phyloP scores from a whole-genome alignment of 2,888 invertebrate species.

The Apodemia duryi region DNA sequence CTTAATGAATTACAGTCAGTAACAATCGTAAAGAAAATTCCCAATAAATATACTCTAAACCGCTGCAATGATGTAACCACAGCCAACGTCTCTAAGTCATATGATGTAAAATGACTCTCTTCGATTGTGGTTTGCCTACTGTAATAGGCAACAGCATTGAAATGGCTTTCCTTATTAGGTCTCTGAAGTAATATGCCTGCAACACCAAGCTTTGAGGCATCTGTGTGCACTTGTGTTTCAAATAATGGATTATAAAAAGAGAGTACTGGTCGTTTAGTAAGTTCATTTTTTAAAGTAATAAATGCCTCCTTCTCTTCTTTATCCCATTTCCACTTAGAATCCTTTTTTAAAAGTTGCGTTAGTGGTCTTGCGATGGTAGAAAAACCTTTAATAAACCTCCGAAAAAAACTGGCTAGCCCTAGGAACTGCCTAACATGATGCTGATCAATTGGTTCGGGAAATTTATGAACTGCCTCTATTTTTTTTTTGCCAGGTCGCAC shows the following conservation, averaged over 20 bases:
- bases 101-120: neutral
- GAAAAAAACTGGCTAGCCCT: neutral
- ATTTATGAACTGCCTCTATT: no score
- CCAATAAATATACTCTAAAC: neutral
- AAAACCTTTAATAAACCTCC: neutral
- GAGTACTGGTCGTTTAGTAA: neutral
- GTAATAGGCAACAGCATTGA: neutral
- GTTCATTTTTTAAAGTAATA: neutral
- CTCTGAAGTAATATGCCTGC: neutral
- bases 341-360: neutral
- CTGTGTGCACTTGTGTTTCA: neutral
- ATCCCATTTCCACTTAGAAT: neutral
- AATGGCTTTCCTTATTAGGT: neutral
- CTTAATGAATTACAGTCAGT: no score
- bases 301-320: neutral
- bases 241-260: neutral
- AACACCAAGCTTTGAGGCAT: neutral
- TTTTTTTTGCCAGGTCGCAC: no score
- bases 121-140: neutral
- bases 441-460: neutral
- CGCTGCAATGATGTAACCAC: neutral
- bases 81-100: neutral
- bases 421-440: neutral
- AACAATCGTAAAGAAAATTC: no score
- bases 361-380: neutral